Evolutionary conservation across 2,797 vertebrate genomes (phyloP), one percentile per base, ranked within the genome.

Genomic region (Dallia pectoralis): DNA sequence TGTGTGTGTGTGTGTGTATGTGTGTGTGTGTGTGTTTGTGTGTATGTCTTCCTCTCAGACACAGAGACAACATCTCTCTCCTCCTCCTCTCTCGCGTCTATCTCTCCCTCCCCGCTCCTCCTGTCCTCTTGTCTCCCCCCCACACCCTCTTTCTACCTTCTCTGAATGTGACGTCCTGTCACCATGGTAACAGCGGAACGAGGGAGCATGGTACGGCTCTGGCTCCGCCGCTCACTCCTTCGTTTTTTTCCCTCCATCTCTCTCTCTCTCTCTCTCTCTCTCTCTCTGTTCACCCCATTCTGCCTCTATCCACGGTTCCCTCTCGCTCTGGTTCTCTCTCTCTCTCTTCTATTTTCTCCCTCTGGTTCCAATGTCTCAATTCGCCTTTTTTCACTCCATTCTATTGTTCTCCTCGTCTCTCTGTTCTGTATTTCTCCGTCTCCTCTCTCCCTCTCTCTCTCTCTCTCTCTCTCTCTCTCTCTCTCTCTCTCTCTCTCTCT

Each of bases 121-220:
- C 27, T 14, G 4, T 5, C 6, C 61, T 63, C 25, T 63, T 33
- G 4, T 47, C 59, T 3, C 4, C 12, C 66, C 27, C 51, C n/a
- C 61, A 36, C 48, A 40, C 66, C 70, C 61, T 74, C 73, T 69
- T 70, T 30, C 30, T 18, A 6, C 30, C 16, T 75, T 47, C 69
- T 77, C 78, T 75, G 82, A 68, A 81, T 82, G 83, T 80, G 72
- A 77, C 72, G 84, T 82, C 79, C 80, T 84, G 77, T 91, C 86
- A 80, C 91, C 89, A 92, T 92, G 87, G 89, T 81, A 90, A 90
- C 91, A 90, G 77, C 82, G 85, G 88, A 89, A 78, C 77, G 88
- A 89, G 81, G 75, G 82, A 86, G 85, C 84, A 86, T 86, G 85
- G 32, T 12, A 30, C 78, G 77, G 86, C 86, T 87, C 79, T 87